Evolutionary conservation across 2,888 invertebrate genomes (phyloP), one percentile per base, ranked within the genome.

Genomic region (Loripinus fragilis): DNA sequence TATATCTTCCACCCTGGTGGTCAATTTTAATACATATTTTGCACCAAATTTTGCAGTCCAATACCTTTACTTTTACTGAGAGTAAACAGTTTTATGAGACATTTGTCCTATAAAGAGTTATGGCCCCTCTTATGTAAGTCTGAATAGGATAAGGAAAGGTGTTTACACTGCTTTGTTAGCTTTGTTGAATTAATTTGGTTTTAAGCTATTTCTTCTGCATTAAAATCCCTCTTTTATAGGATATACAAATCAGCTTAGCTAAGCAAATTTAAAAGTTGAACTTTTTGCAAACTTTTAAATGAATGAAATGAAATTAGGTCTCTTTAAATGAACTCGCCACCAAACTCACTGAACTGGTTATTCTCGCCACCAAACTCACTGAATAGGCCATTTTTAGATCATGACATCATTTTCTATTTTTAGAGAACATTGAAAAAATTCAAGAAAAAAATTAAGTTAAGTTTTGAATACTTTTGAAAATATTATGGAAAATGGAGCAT

Each of bases 181-280:
- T 33, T 60, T 60, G 60, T 60, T 60, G 60, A 60, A 33, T 60
- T 60, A 33, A 60, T 28, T 60, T 33, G 28, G 28, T 60, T 33
- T 33, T 12, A 60, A 23, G 7, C 60, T n/a, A 28, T 8, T 25
- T 55, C n/a, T 28, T 28, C 55, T 55, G 8, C 60, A 10, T n/a
- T 25, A 12, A 17, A 52, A 52, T 52, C 25, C 8, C 20, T n/a
- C 52, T 33, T 60, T 30, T 28, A 60, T 28, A 60, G 33, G 60
- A 33, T 33, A 60, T 60, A 33, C 33, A 60, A 60, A 60, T 17
- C 12, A 23, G 60, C 60, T 60, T 60, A 60, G 60, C 25, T 33
- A 60, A 60, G 60, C 60, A 60, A n/a, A 20, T 45, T 38, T 38
- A 38, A 38, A 38, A 38, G 7, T 38, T 38, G 38, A 48, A n/a